Evolutionary conservation across 2,113 vertebrate species (phyloP).

Genomic region (Prietella phreatophila): DNA sequence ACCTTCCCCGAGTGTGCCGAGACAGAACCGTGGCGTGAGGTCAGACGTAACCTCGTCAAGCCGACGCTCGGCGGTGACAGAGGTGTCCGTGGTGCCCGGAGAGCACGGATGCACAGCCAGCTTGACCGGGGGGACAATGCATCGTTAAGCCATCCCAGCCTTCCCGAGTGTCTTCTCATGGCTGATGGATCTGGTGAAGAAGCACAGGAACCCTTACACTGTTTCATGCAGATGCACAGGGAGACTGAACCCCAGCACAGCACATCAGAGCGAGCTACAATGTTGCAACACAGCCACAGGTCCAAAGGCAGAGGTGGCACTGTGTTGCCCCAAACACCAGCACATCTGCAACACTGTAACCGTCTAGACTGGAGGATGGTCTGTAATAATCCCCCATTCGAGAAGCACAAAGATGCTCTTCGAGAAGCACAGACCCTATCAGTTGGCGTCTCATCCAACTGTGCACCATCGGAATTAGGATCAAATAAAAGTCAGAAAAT

Average conservation of each 20-base stretch:
- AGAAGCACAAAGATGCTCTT: background rate
- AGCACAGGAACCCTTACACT: too few relatives aligned
- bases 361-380: background rate
- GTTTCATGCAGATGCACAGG: background rate
- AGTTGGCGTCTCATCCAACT: background rate
- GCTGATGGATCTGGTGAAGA: background rate
- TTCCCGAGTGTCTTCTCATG: background rate
- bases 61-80: background rate
- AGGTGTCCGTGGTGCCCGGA: background rate
- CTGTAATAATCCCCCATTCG: background rate
- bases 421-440: background rate
- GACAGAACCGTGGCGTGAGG: constrained; percentile 19
- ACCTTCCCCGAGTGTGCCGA: background rate
- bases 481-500: background rate
- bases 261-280: constrained; percentile 1
- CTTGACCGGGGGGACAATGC: too few relatives aligned
- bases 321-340: background rate
- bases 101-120: background rate
- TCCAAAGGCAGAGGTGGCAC: background rate
- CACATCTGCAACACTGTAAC: background rate
- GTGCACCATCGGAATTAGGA: background rate
- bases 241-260: background rate
- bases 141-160: background rate
- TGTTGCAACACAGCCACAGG: constrained; percentile 21
- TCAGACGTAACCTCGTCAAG: constrained; percentile 21